Conservation (phyloP, 2,113 vertebrate genomes). For the Tringa solitaria region DNA sequence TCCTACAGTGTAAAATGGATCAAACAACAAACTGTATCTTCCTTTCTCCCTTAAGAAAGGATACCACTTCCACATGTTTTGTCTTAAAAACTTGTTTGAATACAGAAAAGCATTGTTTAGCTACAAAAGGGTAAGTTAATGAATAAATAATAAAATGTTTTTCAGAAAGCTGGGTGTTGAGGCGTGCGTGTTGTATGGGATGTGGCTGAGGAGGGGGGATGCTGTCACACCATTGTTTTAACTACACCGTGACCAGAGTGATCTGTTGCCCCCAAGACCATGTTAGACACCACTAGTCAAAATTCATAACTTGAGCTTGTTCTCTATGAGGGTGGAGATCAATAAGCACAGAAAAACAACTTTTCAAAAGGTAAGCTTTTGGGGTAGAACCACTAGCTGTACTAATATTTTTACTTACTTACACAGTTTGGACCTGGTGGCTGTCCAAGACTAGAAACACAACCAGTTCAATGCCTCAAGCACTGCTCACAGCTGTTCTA, state of each 20-base stretch:
- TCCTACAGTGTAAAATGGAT: accelerated
- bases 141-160: conserved; percentile 11
- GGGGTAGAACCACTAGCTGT: neutral
- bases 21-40: neutral
- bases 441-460: neutral
- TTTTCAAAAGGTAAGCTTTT: neutral
- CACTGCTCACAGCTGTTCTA: neutral
- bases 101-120: neutral
- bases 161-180: neutral
- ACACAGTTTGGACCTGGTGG: neutral
- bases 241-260: no score
- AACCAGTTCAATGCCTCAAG: accelerated
- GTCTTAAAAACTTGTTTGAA: neutral
- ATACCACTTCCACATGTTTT: neutral
- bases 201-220: accelerated
- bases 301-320: neutral
- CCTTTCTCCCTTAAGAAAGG: neutral
- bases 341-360: neutral
- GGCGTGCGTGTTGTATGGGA: neutral
- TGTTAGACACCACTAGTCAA: no score
- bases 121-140: neutral
- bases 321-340: neutral
- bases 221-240: accelerated
- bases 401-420: no score
- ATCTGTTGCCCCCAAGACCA: accelerated